Evolutionary conservation across 2,888 invertebrate genomes (phyloP).

Genomic region (Aricia artaxerxes): DNA sequence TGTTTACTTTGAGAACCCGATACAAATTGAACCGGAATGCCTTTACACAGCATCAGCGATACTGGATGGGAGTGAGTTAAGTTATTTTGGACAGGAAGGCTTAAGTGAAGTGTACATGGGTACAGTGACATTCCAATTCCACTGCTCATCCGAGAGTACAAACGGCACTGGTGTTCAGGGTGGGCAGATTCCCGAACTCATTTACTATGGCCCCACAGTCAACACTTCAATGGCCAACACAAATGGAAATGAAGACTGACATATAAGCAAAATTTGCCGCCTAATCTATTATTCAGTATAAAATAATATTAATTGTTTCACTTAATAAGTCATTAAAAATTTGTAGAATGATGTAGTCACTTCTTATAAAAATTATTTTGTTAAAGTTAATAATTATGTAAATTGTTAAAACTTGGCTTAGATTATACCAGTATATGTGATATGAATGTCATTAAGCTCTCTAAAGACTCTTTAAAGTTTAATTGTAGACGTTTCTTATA

Average conservation of each 20-base stretch:
- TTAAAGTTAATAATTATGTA: constrained; percentile 60
- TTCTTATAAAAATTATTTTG: constrained; percentile 65
- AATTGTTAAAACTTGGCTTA: constrained; percentile 66
- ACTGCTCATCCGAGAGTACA: constrained; percentile 97
- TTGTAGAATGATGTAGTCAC: constrained; percentile 52
- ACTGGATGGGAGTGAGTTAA: constrained; percentile 94
- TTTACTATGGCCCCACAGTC: constrained; percentile 94
- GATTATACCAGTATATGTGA: constrained; percentile 72
- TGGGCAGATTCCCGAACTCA: constrained; percentile 97
- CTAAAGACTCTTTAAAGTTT: constrained; percentile 56
- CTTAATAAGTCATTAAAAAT: constrained; percentile 36
- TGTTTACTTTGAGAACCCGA: constrained; percentile 88
- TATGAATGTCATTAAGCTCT: constrained; percentile 79
- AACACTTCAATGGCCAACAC: constrained; percentile 62
- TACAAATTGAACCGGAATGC: constrained; percentile 95
- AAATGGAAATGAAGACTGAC: constrained; percentile 76
- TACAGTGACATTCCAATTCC: constrained; percentile 97
- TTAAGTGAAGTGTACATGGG: constrained; percentile 96
- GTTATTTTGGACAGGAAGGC: constrained; percentile 98
- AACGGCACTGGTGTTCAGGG: constrained; percentile 99
- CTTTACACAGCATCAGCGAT: constrained; percentile 98
- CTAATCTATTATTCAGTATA: constrained; percentile 64
- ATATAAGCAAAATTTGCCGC: constrained; percentile 55
- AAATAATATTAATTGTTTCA: constrained; percentile 18
- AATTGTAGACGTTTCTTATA: constrained; percentile 53